phyloP scores from a whole-genome alignment of 2,888 invertebrate genomes.

The Ophioninae sp. region DNA sequence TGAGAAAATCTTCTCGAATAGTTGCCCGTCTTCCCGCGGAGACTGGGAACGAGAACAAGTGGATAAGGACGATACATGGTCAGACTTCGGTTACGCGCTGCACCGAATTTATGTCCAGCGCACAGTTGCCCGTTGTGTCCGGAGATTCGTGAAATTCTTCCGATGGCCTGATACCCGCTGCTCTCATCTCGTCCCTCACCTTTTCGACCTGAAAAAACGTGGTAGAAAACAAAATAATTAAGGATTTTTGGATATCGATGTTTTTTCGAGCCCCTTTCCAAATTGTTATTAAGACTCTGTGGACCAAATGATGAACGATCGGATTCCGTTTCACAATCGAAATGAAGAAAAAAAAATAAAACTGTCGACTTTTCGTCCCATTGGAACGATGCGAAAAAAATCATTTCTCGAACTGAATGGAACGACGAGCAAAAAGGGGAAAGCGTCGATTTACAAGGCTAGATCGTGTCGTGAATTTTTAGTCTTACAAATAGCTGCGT shows the following conservation, averaged over 20 bases:
- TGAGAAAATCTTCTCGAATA: constrained; percentile 19
- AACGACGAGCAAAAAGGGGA: too few relatives aligned
- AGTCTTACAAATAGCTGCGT: too few relatives aligned
- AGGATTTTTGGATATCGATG: background rate
- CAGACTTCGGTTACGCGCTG: constrained; percentile 76
- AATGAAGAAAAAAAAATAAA: background rate
- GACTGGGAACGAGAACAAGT: constrained; percentile 27
- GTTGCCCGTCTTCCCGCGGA: background rate
- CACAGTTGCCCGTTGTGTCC: constrained; percentile 84
- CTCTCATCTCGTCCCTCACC: constrained; percentile 85
- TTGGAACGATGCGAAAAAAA: background rate
- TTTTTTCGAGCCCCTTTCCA: background rate
- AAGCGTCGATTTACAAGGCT: too few relatives aligned
- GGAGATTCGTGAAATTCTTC: constrained; percentile 84
- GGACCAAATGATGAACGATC: too few relatives aligned
- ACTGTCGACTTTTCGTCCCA: too few relatives aligned
- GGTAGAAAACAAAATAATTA: background rate
- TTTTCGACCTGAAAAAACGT: constrained; percentile 80
- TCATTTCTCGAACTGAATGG: background rate
- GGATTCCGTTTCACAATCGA: too few relatives aligned
- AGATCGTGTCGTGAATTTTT: too few relatives aligned
- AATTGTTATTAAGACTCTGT: too few relatives aligned
- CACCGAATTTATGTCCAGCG: constrained; percentile 81
- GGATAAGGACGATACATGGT: constrained; percentile 59
- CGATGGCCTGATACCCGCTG: constrained; percentile 84